Percentiles rank a stretch among this genome's conserved stretches.
phyloP scores from a whole-genome alignment of 2,888 invertebrate genomes.

The Belgica antarctica region DNA sequence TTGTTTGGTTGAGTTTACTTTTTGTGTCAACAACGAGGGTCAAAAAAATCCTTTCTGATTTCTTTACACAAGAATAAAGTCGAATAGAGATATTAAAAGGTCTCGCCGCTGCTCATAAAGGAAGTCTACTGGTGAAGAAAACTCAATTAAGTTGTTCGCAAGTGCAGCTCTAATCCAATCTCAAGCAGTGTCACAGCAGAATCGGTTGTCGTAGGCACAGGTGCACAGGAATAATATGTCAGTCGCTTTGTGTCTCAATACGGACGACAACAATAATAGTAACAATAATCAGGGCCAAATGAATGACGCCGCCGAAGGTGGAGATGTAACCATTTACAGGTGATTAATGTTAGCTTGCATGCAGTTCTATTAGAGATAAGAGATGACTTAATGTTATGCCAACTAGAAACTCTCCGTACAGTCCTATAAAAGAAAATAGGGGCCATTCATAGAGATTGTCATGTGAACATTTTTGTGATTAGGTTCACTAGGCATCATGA shows the following conservation, averaged over 20 bases:
- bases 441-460: too few relatives aligned
- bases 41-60: background rate
- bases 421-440: too few relatives aligned
- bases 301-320: constrained; percentile 26
- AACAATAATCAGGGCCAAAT: constrained; percentile 31
- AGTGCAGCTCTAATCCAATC: background rate
- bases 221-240: constrained; percentile 32
- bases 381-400: too few relatives aligned
- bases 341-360: constrained; percentile 4
- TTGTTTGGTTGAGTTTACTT: constrained; percentile 8
- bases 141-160: background rate
- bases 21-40: background rate
- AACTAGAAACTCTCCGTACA: background rate
- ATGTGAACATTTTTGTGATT: too few relatives aligned
- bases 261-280: constrained; percentile 31
- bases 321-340: constrained; percentile 39
- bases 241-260: constrained; percentile 35
- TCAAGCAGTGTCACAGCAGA: background rate
- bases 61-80: background rate
- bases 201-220: background rate
- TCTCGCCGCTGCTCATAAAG: background rate
- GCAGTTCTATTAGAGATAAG: background rate
- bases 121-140: background rate
- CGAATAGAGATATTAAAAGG: too few relatives aligned
- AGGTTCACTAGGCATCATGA: too few relatives aligned